Evolutionary conservation across 1,140 invertebrate species (phyloP), one percentile per base, ranked within the genome.

Genomic region (Subanguina moxae): DNA sequence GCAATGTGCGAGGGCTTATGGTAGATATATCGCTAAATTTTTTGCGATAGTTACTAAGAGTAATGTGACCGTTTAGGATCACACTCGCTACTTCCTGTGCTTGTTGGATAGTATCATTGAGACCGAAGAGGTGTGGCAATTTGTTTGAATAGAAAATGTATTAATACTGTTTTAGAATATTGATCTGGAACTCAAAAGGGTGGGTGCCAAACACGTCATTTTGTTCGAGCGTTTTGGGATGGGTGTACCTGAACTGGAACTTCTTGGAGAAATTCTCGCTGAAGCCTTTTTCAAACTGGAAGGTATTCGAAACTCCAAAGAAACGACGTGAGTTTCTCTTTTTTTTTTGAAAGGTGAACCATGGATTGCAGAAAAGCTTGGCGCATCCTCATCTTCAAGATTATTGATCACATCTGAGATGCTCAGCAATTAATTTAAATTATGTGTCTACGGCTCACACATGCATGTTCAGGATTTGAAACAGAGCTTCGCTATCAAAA

Each of bases 281-380:
- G 70, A 71, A 32, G 72, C 45, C 59, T 68, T 71, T 28, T 42
- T 73, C 15, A 73, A 74, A 64, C 46, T 71, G 8, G 70, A 70
- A 9, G 68, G 68, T 3, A 61, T 70, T 25, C 5, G 21, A 13
- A 32, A 73, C 23, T 28, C 17, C 21, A 71, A 71, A 32, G 70
- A 71, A 57, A 70, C 70, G 17, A 71, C 65, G 72, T 70, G 19
- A 66, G 15, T 3, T 25, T 8, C 8, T 0, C 15, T 63, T 71
- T n/a, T n/a, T n/a, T n/a, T n/a, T n/a, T n/a, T n/a, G n/a, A n/a
- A n/a, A n/a, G n/a, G n/a, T n/a, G n/a, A n/a, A n/a, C n/a, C n/a
- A n/a, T n/a, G n/a, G 48, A 5, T 21, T 70, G 15, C 43, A 70
- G 68, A 19, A 62, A 58, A 56, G 62, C 71, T 25, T 71, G 70